A percentile compares a stretch with the other conserved stretches of the same genome.
phyloP scores from a whole-genome alignment of 2,113 vertebrate species.

The Trochalopteron elliotii region DNA sequence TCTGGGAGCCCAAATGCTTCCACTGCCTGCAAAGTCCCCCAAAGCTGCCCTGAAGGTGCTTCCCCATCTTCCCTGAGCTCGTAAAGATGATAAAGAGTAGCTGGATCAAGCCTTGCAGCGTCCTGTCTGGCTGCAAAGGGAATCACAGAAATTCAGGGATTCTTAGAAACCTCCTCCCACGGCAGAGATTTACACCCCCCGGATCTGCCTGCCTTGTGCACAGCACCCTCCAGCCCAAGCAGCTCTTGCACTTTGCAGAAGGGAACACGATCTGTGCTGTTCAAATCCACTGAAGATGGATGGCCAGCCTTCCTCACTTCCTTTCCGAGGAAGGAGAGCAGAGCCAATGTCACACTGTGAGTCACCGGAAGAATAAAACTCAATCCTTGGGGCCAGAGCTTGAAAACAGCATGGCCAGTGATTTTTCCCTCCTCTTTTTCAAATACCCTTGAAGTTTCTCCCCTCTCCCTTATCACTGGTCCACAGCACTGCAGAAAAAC shows the following conservation, averaged over 20 bases:
- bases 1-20: neutral
- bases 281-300: neutral
- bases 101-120: neutral
- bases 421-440: neutral
- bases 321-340: constrained; percentile 6
- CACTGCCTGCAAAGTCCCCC: neutral
- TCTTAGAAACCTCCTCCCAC: neutral
- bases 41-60: neutral
- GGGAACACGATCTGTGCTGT: neutral
- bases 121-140: rapidly evolving
- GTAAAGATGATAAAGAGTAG: neutral
- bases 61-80: neutral
- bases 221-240: neutral
- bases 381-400: neutral
- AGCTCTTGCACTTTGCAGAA: neutral
- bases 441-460: neutral
- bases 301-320: neutral
- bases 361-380: neutral
- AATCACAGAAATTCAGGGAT: neutral
- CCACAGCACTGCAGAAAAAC: neutral
- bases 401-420: neutral
- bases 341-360: neutral
- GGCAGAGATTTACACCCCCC: neutral
- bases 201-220: neutral
- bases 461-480: neutral